Base-by-base conservation (phyloP, 2,888 invertebrate genomes). In the Dusona sp. region DNA sequence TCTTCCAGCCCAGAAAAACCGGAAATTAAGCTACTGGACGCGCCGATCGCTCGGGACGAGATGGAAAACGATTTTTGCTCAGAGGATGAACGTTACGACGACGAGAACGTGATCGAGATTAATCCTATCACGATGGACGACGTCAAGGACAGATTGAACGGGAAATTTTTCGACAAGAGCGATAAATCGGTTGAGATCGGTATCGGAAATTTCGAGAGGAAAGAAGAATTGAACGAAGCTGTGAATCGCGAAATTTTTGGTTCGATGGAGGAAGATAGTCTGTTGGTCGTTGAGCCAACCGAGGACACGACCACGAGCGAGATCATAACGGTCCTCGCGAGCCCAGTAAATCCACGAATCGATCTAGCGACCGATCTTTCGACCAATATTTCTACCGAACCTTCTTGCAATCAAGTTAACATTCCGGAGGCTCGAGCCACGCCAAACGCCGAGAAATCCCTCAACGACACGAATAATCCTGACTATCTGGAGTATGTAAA, bases 401-500 rank as follows among this genome's bases (percentile, higher is more conserved):
- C 29, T 25, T 1, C 29, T 16, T 29, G 16, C 25, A 61, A 61
- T 61, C 61, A 29, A 29, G 9, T 6, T 29, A 61, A 61, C 61
- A 16, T 61, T 29, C 16, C 61, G 4, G 61, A 29, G 4, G 16
- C 29, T 61, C 61, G 29, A 61, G 6, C 29, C 29, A 16, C 29
- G 29, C 29, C 29, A 1, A 65, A 70, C 16, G 87, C 89, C 9
- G 89, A 92, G 77, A 83, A 89, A 77, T 84, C 87, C 8, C 70
- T 84, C 3, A 90, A 91, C 4, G 93, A 94, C 70, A 90, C 90
- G 1, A 93, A 92, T 72, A 94, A 94, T 84, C 93, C 94, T 0
- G 95, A 95, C 79, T 95, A 95, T 88, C 89, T 96, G 87, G 96
- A 96, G 85, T 97, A 96, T 90, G 96, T 96, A 42, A 96, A 96